Evolutionary conservation across 2,797 vertebrate species (phyloP), one percentile per base, ranked within the genome.

Genomic region (Epinephelus awoara): DNA sequence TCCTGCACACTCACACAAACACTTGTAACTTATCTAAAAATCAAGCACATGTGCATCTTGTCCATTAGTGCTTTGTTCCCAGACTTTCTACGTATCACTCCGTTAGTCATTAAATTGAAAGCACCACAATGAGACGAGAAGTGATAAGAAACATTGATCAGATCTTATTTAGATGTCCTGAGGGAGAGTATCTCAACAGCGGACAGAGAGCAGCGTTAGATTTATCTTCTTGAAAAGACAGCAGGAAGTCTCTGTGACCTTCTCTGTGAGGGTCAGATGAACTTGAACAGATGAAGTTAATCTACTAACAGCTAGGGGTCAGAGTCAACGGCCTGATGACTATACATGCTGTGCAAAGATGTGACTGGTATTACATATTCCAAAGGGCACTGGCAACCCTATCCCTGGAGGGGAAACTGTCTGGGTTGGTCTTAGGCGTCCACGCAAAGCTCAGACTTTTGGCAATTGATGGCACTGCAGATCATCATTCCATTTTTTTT

Each of bases 251-350:
- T 83, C 77, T 83, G 57, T 84, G 91, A 90, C 85, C 86, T 88
- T 91, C 79, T 80, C 75, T 25, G 27, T 42, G 61, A 76, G 66
- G 52, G 56, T 46, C 59, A 66, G 44, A 72, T 68, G 81, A 88
- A 79, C 74, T 66, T 68, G 58, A 85, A 71, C 68, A 72, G 57
- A 79, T 89, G 59, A 85, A 75, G 66, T 84, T 91, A 86, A 91
- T 91, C 87, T 86, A 74, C 77, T 67, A 74, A 72, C 82, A 83
- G 72, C 66, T n/a, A 79, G 52, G 59, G 85, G 84, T 86, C 84
- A 90, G 81, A 87, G 86, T 90, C 85, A 85, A 25, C 34, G 13
- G 40, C 75, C 72, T 87, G 70, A 81, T 87, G 85, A 85, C 81
- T 87, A 70, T 69, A 79, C 65, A 72, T 57, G 78, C 85, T 85